Evolutionary conservation across 2,113 vertebrate species (phyloP).

Genomic region (Cariama cristata): DNA sequence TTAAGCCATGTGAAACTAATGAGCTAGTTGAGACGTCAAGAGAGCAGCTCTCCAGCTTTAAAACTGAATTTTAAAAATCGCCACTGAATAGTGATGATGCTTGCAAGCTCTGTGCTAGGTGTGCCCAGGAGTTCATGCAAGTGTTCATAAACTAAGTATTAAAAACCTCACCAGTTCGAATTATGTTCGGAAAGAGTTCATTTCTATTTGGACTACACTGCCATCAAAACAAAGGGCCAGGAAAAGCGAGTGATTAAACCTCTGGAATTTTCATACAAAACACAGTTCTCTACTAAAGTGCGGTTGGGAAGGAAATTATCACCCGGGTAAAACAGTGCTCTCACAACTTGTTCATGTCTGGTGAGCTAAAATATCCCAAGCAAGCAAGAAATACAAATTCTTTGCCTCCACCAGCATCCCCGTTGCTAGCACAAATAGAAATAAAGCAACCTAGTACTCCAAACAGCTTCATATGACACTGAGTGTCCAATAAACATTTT

Average conservation of each 20-base stretch:
- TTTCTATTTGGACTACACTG: neutral
- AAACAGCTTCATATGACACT: neutral
- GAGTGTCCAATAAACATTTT: neutral
- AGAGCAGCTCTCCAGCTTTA: neutral
- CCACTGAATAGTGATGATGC: neutral
- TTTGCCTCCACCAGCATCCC: neutral
- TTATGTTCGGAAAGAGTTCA: neutral
- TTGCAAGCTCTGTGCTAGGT: neutral
- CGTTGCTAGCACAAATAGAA: neutral
- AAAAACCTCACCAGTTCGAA: neutral
- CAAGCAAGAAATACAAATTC: neutral
- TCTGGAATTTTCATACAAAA: neutral
- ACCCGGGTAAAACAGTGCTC: neutral
- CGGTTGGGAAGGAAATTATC: neutral
- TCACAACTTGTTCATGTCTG: neutral
- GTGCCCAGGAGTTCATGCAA: neutral
- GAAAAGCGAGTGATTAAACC: neutral
- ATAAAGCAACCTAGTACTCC: neutral
- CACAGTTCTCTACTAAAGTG: neutral
- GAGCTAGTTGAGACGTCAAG: neutral
- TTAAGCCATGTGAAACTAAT: neutral
- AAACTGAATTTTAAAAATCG: neutral
- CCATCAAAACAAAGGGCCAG: neutral
- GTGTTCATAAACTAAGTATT: neutral
- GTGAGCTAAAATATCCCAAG: neutral